Evolutionary conservation across 2,888 invertebrate species (phyloP), one percentile per base, ranked within the genome.

Genomic region (Cinara cedri): DNA sequence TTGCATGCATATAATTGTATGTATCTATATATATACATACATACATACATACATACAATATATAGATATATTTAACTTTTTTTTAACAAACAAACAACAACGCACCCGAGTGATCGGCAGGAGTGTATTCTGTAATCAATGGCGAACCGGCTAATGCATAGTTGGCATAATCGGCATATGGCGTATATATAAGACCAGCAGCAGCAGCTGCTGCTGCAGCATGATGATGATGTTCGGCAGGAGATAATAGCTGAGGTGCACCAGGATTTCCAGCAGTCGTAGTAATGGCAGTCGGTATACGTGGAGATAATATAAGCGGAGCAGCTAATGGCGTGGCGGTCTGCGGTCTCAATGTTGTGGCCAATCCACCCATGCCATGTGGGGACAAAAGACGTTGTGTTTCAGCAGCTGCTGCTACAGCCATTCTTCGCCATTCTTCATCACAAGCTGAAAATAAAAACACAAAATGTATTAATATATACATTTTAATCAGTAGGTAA

Each of bases 91-190:
- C 91, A 88, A 92, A 92, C 90, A 92, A 93, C 88, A 92, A 93
- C 96, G 95, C 95, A 96, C 96, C 96, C 90, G 94, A 92, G 91
- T 95, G 94, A 89, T 95, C 95, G 86, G 95, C 92, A 83, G 90
- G 88, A 84, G 92, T 91, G 44, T 81, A 82, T 89, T 94, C 94
- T 83, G 93, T 91, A 86, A 93, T 91, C 84, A 94, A 89, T 83
- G 94, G 94, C 84, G 93, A 93, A 81, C 90, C 90, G 81, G 89
- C 89, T 84, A 95, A 89, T 82, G 95, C 94, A 88, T 96, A 96
- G 88, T 95, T 94, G 86, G 92, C 93, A 87, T 95, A 96, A 86
- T 96, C 95, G 72, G 86, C 85, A 86, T 95, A 96, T 60, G 85
- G 89, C 85, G 93, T 91, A 89, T 96, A 96, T 87, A 96, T 93